Evolutionary conservation across 2,113 vertebrate species (phyloP).

Genomic region (Peromyscus californicus): DNA sequence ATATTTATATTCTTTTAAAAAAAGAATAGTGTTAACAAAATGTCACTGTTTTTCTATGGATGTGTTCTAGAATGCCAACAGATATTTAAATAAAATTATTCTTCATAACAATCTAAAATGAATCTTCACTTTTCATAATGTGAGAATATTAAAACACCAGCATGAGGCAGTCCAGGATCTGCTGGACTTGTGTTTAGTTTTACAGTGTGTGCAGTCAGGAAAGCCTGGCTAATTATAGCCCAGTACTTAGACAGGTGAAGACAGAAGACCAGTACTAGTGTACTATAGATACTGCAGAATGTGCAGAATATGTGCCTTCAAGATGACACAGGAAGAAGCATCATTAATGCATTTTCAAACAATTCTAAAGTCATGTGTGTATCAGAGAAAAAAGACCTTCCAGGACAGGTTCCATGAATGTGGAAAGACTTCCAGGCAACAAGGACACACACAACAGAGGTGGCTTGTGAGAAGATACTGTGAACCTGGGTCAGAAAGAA

Average conservation of each 20-base stretch:
- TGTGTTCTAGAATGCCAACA: neutral
- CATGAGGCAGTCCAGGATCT: neutral
- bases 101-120: neutral
- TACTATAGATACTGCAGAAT: neutral
- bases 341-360: neutral
- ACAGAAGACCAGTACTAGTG: neutral
- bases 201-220: neutral
- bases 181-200: neutral
- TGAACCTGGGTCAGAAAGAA: neutral
- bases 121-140: neutral
- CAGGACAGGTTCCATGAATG: neutral
- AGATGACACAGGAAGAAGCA: neutral
- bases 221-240: neutral
- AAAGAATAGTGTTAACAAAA: neutral
- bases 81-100: neutral
- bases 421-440: neutral
- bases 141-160: neutral
- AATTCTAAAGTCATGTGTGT: neutral
- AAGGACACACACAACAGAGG: neutral
- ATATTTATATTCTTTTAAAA: neutral
- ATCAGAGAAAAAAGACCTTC: conserved; percentile 25
- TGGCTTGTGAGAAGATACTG: neutral
- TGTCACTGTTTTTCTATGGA: neutral
- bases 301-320: neutral
- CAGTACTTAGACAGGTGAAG: neutral